These are phyloP conservation scores for Anguilla anguilla DNA, from an alignment of 2,797 vertebrate species.

Conservation along the genomic window DNA sequence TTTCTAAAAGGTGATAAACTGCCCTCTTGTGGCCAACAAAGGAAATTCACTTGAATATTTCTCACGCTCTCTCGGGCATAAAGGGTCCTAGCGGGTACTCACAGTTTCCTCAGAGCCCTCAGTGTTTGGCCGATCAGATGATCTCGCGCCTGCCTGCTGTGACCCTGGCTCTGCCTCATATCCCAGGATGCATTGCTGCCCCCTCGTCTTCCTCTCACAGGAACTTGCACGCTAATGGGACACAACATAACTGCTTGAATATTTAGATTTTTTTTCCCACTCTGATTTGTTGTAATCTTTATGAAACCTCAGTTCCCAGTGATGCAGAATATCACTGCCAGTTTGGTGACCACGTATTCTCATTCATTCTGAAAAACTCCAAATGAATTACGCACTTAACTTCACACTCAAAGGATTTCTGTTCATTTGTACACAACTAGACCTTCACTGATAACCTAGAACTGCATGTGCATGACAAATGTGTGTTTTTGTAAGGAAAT, in stretches of 20 bases:
- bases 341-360: not conserved
- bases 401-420: not conserved
- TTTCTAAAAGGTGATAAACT: slow-evolving; percentile 50
- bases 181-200: slow-evolving; percentile 5
- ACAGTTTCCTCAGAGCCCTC: slow-evolving; percentile 47
- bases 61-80: no score
- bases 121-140: slow-evolving; percentile 39
- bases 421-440: not conserved
- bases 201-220: not conserved
- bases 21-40: slow-evolving; percentile 60
- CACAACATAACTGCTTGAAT: slow-evolving; percentile 13
- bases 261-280: not conserved
- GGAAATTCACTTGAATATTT: slow-evolving; percentile 40
- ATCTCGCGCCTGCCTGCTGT: slow-evolving; percentile 29
- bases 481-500: not conserved
- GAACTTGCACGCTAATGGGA: not conserved
- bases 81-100: slow-evolving; percentile 21
- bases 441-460: not conserved
- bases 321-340: not conserved
- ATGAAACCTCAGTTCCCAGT: not conserved
- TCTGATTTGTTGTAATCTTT: not conserved
- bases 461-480: not conserved
- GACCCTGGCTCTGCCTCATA: slow-evolving; percentile 16
- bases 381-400: not conserved
- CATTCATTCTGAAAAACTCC: not conserved